phyloP scores from a whole-genome alignment of 1,140 invertebrate genomes.

The Ostrea edulis region DNA sequence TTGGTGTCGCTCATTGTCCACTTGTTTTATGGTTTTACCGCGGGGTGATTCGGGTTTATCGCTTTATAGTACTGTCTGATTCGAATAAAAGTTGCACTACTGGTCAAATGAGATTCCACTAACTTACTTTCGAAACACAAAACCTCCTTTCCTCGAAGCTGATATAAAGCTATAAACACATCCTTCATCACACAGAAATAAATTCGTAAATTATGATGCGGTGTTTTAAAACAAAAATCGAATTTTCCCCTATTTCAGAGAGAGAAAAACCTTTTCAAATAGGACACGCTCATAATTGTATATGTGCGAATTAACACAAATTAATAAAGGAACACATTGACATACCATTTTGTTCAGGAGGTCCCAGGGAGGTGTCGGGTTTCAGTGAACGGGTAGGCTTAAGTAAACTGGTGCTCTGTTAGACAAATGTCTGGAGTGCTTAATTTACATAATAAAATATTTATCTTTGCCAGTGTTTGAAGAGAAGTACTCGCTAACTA shows the following conservation, averaged over 20 bases:
- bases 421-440: neutral
- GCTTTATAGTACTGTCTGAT: neutral
- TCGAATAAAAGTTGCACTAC: neutral
- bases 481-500: neutral
- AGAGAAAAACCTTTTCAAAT: no score
- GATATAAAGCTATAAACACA: no score
- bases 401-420: neutral
- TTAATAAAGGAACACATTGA: neutral
- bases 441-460: slow-evolving; percentile 25
- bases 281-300: no score
- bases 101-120: neutral
- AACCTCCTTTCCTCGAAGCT: no score
- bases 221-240: no score
- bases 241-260: no score
- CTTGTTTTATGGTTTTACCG: neutral
- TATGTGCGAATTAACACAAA: neutral
- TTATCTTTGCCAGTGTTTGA: neutral
- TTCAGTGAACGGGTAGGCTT: neutral
- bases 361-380: neutral
- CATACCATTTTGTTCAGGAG: slow-evolving; percentile 20
- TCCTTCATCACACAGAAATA: no score
- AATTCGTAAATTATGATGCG: no score
- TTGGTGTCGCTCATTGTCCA: neutral
- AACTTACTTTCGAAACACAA: no score
- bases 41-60: neutral